A percentile compares a stretch with the other conserved stretches of the same genome.
phyloP scores from a whole-genome alignment of 2,113 vertebrate genomes.

The Notothenia rossii region DNA sequence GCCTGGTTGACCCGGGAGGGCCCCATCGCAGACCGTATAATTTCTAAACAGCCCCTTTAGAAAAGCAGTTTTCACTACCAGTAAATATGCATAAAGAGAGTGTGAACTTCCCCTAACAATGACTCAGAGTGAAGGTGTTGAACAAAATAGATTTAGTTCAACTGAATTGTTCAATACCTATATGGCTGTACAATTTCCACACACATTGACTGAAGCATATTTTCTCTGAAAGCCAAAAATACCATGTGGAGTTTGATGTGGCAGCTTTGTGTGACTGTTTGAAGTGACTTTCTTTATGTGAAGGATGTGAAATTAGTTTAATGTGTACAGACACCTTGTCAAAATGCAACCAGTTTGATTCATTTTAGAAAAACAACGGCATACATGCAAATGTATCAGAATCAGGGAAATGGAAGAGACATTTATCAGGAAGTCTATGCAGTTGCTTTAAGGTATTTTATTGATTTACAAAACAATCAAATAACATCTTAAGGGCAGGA shows the following conservation, averaged over 20 bases:
- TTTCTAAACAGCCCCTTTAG: slow-evolving; percentile 39
- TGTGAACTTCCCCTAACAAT: slow-evolving; percentile 70
- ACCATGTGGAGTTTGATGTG: background rate
- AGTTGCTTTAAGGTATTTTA: background rate
- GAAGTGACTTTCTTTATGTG: slow-evolving; percentile 1
- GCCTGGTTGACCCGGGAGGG: slow-evolving; percentile 42
- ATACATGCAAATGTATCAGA: background rate
- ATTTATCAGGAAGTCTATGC: background rate
- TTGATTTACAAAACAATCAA: background rate
- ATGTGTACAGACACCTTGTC: slow-evolving; percentile 4
- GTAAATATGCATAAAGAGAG: slow-evolving; percentile 50
- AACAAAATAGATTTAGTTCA: slow-evolving; percentile 50
- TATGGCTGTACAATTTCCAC: slow-evolving; percentile 66
- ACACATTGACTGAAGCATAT: slow-evolving; percentile 23
- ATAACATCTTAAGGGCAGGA: background rate
- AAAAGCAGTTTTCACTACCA: slow-evolving; percentile 45
- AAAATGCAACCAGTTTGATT: slow-evolving; percentile 10
- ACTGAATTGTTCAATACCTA: slow-evolving; percentile 67
- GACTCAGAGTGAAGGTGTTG: slow-evolving; percentile 72
- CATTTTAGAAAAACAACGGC: slow-evolving; percentile 6
- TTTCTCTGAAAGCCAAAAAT: slow-evolving; percentile 54
- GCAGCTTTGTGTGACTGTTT: background rate
- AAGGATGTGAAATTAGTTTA: slow-evolving; percentile 13
- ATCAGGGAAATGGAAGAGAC: background rate
- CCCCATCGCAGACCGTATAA: slow-evolving; percentile 33